Evolutionary conservation across 2,797 vertebrate genomes (phyloP).

Genomic region (Anisognathus igniventris): DNA sequence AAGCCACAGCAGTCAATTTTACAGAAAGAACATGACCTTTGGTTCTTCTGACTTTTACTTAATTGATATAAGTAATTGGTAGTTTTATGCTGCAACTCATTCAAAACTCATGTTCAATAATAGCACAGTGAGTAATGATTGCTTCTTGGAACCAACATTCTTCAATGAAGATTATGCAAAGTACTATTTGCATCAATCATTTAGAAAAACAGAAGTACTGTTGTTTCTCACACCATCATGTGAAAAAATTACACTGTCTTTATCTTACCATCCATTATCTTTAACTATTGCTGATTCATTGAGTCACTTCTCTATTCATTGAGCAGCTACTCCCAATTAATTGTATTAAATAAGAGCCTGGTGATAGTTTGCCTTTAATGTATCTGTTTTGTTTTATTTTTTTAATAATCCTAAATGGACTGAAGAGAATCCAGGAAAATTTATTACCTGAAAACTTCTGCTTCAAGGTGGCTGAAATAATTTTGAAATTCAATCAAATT

Average conservation of each 20-base stretch:
- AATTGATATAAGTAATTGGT: neutral
- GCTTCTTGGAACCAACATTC: neutral
- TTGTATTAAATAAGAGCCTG: neutral
- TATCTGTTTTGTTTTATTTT: neutral
- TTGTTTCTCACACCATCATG: neutral
- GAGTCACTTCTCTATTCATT: neutral
- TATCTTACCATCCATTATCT: neutral
- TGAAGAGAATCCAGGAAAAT: neutral
- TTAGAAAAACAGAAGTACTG: neutral
- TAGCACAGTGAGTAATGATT: neutral
- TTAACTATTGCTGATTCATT: neutral
- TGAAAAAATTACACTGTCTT: neutral
- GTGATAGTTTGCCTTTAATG: neutral
- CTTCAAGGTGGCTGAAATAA: neutral
- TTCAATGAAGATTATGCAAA: neutral
- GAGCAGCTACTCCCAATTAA: neutral
- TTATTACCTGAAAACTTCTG: neutral
- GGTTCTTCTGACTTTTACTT: neutral
- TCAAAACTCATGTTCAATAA: slow-evolving; percentile 23
- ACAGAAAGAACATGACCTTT: neutral
- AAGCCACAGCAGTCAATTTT: neutral
- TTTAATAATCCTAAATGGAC: neutral
- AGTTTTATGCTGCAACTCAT: neutral
- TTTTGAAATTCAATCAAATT: neutral
- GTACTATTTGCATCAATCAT: neutral